Evolutionary conservation across 2,113 vertebrate species (phyloP).

Genomic region (Lycaon pictus): DNA sequence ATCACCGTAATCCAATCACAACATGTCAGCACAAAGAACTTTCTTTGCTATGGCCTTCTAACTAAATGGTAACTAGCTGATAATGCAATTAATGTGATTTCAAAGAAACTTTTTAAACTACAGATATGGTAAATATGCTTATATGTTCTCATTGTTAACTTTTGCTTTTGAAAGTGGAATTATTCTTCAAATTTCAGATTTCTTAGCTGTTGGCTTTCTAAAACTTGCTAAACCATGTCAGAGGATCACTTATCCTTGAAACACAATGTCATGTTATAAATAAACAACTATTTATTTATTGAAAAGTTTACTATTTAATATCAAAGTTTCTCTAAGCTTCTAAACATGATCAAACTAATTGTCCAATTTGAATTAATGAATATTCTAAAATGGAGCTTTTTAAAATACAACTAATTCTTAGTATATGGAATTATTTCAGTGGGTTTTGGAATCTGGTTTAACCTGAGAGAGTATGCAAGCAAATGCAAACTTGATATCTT

Average conservation of each 20-base stretch:
- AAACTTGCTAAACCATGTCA: background rate
- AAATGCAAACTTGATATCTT: background rate
- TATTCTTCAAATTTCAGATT: conserved; percentile 56
- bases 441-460: background rate
- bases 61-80: conserved; percentile 3
- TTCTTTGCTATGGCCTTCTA: background rate
- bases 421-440: background rate
- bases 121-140: background rate
- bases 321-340: conserved; percentile 29
- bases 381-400: conserved; percentile 47
- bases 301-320: background rate
- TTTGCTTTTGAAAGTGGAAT: conserved; percentile 8
- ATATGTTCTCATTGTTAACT: background rate
- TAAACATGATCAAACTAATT: conserved; percentile 13
- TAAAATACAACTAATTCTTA: background rate
- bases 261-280: background rate
- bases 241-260: background rate
- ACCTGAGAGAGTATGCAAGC: background rate
- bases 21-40: background rate
- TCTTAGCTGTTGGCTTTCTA: background rate
- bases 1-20: conserved; percentile 25
- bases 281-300: background rate
- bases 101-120: conserved; percentile 2
- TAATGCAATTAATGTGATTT: background rate
- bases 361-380: conserved; percentile 4